Evolutionary conservation across 1,140 invertebrate species (phyloP).

Genomic region (Papilio polyxenes): DNA sequence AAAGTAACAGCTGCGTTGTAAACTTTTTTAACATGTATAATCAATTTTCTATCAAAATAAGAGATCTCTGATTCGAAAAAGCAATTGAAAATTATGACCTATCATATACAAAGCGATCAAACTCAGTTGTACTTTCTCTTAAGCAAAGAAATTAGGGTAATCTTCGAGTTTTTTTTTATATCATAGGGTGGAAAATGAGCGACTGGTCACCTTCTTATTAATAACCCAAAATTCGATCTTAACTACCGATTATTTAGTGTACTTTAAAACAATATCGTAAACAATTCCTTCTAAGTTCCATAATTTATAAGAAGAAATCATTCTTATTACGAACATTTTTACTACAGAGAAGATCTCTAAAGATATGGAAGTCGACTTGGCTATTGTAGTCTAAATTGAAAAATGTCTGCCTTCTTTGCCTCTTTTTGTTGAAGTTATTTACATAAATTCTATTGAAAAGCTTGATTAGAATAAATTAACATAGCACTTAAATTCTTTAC

Average conservation of each 20-base stretch:
- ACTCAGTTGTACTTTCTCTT: too few relatives aligned
- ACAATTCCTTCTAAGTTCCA: neutral
- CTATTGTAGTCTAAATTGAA: constrained; percentile 23
- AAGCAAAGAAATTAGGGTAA: too few relatives aligned
- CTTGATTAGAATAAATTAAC: constrained; percentile 7
- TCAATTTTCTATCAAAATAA: neutral
- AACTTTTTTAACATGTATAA: neutral
- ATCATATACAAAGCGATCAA: too few relatives aligned
- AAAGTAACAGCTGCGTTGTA: neutral
- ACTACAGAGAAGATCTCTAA: constrained; percentile 10
- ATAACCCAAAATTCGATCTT: neutral
- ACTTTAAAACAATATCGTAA: neutral
- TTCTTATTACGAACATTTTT: neutral
- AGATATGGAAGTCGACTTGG: constrained; percentile 5
- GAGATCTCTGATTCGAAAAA: neutral
- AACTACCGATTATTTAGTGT: neutral
- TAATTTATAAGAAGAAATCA: neutral
- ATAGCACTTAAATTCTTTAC: neutral
- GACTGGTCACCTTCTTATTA: too few relatives aligned
- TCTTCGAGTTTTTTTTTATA: too few relatives aligned
- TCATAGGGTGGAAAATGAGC: too few relatives aligned
- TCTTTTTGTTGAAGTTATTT: constrained; percentile 14
- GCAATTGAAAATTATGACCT: too few relatives aligned
- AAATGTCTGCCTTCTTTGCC: constrained; percentile 23
- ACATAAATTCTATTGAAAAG: constrained; percentile 14